phyloP scores from a whole-genome alignment of 2,797 vertebrate genomes.

The Apodemus agrarius region DNA sequence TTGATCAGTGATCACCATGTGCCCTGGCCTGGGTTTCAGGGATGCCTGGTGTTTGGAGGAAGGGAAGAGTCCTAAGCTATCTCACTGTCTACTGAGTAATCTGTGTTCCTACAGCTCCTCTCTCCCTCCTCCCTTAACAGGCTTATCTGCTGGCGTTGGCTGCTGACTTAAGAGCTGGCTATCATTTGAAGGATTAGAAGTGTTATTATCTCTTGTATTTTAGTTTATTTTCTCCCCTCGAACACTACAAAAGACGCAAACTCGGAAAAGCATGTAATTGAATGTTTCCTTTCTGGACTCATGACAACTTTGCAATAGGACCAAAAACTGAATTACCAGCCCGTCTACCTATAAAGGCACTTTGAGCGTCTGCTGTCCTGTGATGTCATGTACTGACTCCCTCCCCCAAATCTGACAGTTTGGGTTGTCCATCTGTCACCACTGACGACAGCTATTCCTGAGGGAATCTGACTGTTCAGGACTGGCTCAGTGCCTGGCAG shows the following conservation, averaged over 20 bases:
- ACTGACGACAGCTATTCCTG: neutral
- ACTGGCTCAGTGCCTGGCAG: neutral
- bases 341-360: neutral
- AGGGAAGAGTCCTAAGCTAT: neutral
- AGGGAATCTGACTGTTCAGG: neutral
- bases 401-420: neutral
- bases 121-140: neutral
- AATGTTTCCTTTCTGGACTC: slow-evolving; percentile 42
- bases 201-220: slow-evolving; percentile 32
- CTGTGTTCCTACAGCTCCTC: neutral
- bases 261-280: slow-evolving; percentile 7
- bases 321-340: neutral
- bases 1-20: neutral
- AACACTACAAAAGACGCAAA: slow-evolving; percentile 27
- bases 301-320: neutral
- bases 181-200: slow-evolving; percentile 1
- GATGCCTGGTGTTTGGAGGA: neutral
- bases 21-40: neutral
- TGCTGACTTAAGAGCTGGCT: neutral
- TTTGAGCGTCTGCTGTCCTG: neutral
- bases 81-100: neutral
- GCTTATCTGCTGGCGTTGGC: slow-evolving; percentile 1
- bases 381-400: neutral
- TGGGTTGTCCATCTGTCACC: neutral
- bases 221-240: neutral